A percentile compares a stretch with the other conserved stretches of the same genome.
phyloP scores from a whole-genome alignment of 64 coral and sea anemone genomes.

The Porites australiensis region DNA sequence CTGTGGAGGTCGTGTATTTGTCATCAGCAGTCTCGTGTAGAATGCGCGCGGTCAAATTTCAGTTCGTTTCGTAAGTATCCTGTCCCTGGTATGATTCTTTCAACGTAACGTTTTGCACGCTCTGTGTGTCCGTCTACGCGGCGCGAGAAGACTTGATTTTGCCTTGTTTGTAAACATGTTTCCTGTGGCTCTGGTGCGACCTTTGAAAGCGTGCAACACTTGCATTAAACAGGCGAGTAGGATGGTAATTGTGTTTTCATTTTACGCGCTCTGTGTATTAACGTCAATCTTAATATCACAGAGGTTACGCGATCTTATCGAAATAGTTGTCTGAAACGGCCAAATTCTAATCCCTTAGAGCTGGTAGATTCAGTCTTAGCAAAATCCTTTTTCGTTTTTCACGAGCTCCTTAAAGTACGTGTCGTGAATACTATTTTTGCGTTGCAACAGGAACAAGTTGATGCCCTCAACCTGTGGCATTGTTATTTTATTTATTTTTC shows the following conservation, averaged over 20 bases:
- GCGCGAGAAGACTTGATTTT: not conserved
- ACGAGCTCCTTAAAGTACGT: not conserved
- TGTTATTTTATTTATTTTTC: conserved; percentile 26
- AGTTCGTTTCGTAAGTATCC: not conserved
- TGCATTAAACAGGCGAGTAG: conserved; percentile 92
- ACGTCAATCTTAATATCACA: not conserved
- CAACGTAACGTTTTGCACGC: conserved; percentile 40
- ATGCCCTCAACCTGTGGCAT: not conserved
- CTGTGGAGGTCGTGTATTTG: conserved; percentile 13
- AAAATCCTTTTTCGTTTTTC: not conserved
- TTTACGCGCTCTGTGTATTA: conserved; percentile 9
- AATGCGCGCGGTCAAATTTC: conserved; percentile 21
- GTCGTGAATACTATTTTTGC: not conserved
- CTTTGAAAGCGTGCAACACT: conserved; percentile 74
- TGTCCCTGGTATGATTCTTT: conserved; percentile 22
- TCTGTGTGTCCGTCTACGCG: conserved; percentile 16
- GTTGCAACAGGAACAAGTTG: not conserved
- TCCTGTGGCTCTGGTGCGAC: conserved; percentile 74
- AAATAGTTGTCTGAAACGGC: not conserved
- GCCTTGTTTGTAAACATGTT: conserved; percentile 67
- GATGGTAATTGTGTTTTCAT: not conserved
- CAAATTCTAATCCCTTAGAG: not conserved
- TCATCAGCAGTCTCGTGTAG: not conserved
- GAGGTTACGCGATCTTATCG: conserved; percentile 13
- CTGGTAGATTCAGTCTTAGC: not conserved